Conservation (phyloP, 1,140 invertebrate species). For the Drosophila eugracilis region DNA sequence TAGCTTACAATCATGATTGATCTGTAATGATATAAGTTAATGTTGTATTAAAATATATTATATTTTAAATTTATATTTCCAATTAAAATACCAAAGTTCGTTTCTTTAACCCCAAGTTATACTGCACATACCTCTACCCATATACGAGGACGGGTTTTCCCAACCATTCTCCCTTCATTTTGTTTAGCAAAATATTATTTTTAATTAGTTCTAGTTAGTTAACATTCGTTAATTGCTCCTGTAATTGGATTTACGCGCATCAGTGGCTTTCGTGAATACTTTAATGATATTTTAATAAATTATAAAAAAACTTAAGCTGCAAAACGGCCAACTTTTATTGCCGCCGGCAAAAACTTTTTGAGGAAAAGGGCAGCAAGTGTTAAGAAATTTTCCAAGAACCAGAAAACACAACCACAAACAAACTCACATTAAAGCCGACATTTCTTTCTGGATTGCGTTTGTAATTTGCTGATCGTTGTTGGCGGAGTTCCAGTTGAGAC, state of each 20-base stretch:
- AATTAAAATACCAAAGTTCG: not conserved
- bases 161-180: conserved; percentile 39
- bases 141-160: not conserved
- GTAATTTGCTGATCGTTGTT: conserved; percentile 68
- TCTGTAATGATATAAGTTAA: too few species aligned
- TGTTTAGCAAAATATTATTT: conserved; percentile 78
- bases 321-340: conserved; percentile 52
- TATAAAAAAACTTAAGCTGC: conserved; percentile 45
- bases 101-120: not conserved
- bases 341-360: conserved; percentile 46
- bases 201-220: conserved; percentile 83
- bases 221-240: conserved; percentile 78
- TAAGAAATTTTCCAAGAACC: conserved; percentile 37
- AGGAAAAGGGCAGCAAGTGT: conserved; percentile 45
- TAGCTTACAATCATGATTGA: conserved; percentile 3
- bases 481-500: conserved; percentile 38
- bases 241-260: conserved; percentile 79
- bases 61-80: not conserved
- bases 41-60: too few species aligned
- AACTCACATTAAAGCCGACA: conserved; percentile 33
- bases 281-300: conserved; percentile 78
- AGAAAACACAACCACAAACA: conserved; percentile 9
- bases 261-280: conserved; percentile 57
- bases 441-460: conserved; percentile 55
- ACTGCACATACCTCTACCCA: conserved; percentile 5